Conservation (phyloP, 2,113 vertebrate genomes). For the Percopsis transmontana region DNA sequence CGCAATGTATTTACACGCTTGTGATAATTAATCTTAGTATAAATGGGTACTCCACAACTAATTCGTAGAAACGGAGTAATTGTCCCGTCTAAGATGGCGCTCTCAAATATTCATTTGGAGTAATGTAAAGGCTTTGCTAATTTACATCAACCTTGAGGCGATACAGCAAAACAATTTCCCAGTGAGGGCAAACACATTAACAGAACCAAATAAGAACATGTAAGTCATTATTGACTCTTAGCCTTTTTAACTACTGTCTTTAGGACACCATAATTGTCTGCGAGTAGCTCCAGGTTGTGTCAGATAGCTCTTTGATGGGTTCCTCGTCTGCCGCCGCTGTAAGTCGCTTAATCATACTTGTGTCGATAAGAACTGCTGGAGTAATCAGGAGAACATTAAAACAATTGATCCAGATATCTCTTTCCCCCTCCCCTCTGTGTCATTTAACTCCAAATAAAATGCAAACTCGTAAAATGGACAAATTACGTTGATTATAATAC, state of each 20-base stretch:
- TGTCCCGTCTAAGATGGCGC: constrained; percentile 39
- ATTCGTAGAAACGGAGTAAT: constrained; percentile 48
- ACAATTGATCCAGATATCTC: constrained; percentile 13
- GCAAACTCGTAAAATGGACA: not conserved
- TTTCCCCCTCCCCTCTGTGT: not conserved
- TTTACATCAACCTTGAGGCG: constrained; percentile 69
- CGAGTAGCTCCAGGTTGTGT: constrained; percentile 68
- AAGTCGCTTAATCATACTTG: constrained; percentile 42
- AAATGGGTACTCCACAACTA: constrained; percentile 29
- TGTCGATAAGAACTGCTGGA: constrained; percentile 24
- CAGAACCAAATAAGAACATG: constrained; percentile 70
- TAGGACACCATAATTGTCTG: constrained; percentile 67
- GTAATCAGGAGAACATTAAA: constrained; percentile 37
- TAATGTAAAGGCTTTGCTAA: constrained; percentile 61
- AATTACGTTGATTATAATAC: not conserved
- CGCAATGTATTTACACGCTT: constrained; percentile 11
- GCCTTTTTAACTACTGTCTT: constrained; percentile 74
- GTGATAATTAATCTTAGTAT: constrained; percentile 46
- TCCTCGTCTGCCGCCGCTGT: constrained; percentile 38
- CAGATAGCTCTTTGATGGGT: constrained; percentile 66
- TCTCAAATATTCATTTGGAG: constrained; percentile 41
- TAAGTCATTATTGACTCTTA: constrained; percentile 74
- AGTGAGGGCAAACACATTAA: constrained; percentile 57
- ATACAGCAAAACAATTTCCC: constrained; percentile 67
- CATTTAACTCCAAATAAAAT: not conserved